Base-by-base conservation (phyloP, 1,140 invertebrate species). In the Bombyx mandarina region DNA sequence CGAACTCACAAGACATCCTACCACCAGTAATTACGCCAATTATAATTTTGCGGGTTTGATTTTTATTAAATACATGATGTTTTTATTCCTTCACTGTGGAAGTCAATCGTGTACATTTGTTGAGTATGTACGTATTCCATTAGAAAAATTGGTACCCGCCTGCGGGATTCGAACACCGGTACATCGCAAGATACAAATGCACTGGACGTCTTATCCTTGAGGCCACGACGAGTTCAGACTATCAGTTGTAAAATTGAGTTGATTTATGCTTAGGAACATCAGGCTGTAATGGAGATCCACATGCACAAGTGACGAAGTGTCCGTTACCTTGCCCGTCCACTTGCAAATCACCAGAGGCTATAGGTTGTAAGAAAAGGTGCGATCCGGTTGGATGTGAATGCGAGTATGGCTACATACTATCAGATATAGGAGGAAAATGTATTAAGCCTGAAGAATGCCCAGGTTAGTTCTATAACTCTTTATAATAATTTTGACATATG, bases 291-390 rank as follows among this genome's bases (percentile, higher is more conserved):
- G 60, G 61, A 12, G 68, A 72, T 48, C 55, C 48, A 0, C 62
- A 69, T 35, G 66, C 69, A 8, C 7, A 26, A n/a, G 44, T 50
- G 1, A 62, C 50, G 12, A 46, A 62, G 45, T 62, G 55, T 54
- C 63, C 66, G 43, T 12, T 48, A 2, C 60, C 63, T 7, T 72
- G 69, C 18, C 62, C 62, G 1, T 54, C 69, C n/a, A 72, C 66
- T 2, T 72, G 69, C 12, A 43, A 56, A 2, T 52, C 48, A 5
- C 66, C 69, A n/a, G 54, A 71, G 47, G 51, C 56, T 8, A 43
- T 10, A n/a, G 52, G 54, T 8, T 72, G 69, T 45, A 63, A 62
- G 26, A 64, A 7, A 18, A 57, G 22, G 43, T 62, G 64, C 48
- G 50, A 58, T 10, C 43, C 54, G 5, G 26, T 65, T 4, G 69